phyloP scores from a whole-genome alignment of 2,797 vertebrate species.

The Liasis olivaceus region DNA sequence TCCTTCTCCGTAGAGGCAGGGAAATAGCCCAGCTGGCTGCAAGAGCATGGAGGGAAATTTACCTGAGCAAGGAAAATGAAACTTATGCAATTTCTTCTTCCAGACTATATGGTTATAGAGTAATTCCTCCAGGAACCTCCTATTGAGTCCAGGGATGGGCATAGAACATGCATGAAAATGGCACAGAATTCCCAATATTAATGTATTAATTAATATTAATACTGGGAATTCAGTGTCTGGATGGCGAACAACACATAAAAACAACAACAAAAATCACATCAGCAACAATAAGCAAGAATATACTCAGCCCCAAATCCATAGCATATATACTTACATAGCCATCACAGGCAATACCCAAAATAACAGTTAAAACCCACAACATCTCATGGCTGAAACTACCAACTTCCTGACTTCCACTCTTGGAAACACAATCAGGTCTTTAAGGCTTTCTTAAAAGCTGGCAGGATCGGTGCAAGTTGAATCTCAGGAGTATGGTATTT shows the following conservation, averaged over 20 bases:
- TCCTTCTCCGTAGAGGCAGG: background rate
- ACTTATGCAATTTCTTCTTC: too few relatives aligned
- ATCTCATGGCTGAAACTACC: background rate
- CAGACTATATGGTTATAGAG: background rate
- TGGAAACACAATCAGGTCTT: background rate
- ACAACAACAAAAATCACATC: background rate
- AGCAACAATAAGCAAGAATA: background rate
- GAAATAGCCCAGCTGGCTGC: rapidly evolving
- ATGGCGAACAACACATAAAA: background rate
- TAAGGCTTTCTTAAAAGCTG: background rate
- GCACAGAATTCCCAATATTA: background rate
- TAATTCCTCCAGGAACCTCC: background rate
- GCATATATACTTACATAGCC: background rate
- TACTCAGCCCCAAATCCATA: background rate
- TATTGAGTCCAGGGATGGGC: background rate
- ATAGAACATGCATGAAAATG: background rate
- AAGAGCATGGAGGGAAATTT: background rate
- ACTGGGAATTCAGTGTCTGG: background rate
- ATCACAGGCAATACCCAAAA: background rate
- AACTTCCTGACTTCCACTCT: background rate
- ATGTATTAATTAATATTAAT: background rate
- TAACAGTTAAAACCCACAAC: background rate
- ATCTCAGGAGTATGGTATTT: background rate
- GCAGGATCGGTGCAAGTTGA: background rate
- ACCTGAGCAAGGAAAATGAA: background rate